Evolutionary conservation across 1,140 invertebrate genomes (phyloP), one percentile per base, ranked within the genome.

Genomic region (Teleogryllus occipitalis): DNA sequence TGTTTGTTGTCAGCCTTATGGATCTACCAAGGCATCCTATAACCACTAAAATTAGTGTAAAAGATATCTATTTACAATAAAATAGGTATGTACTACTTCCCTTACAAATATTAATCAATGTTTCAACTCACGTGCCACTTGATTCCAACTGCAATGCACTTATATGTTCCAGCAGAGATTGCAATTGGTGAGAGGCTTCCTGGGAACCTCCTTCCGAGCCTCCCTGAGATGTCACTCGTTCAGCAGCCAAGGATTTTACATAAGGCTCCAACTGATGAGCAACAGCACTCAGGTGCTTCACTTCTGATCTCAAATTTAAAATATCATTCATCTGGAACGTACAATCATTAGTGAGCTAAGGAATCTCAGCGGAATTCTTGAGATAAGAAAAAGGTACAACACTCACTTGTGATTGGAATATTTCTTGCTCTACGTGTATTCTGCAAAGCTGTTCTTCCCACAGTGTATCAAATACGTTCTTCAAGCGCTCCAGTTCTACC

Each of bases 401-500:
- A 76, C 82, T 80, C 82, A 89, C 90, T 87, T 90, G 90, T 48
- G 89, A 87, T 82, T 90, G 89, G 82, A 91, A 91, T 72, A 92
- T 91, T 81, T 92, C 92, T 84, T 92, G 91, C 84, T 93, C 91
- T 7, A 91, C 87, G 78, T 91, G 88, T 81, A 93, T 89, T 80
- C 91, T 86, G 83, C 90, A 90, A n/a, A 92, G 84, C 82, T 92
- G 91, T 81, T 93, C 91, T 82, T 93, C 91, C 92, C 92, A 93
- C 1, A 90, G 86, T 0, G 88, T 86, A 81, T 92, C 90, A 81
- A 92, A 92, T 0, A 90, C 87, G 10, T 86, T 86, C 78, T 89
- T 87, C 81, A 92, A 85, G 75, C 90, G 85, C 79, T 92, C 91
- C 80, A 92, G 83, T 83, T 93, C 91, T 22, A 88, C 86, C 81